Base-by-base conservation (phyloP, 2,113 vertebrate genomes). In the Hiodon tergisus region DNA sequence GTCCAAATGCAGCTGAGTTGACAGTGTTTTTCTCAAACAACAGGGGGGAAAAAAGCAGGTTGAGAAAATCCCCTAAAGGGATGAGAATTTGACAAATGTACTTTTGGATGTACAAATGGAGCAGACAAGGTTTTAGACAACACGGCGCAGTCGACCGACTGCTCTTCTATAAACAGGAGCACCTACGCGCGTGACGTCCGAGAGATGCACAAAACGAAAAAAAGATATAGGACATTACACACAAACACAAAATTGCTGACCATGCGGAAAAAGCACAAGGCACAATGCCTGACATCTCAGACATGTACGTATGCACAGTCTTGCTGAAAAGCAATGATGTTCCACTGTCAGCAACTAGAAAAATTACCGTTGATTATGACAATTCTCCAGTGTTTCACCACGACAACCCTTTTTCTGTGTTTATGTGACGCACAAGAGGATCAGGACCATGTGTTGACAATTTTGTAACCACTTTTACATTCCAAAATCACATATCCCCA, bases 1-100 rank as follows among this genome's bases (percentile, higher is more conserved):
- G 87, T 79, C 78, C 78, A 80, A 87, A 88, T 85, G 84, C 83
- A 79, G 69, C 83, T 72, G 78, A 82, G 83, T 82, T 82, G 78
- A 57, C 80, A 84, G 17, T 3, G 72, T 75, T 82, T 78, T 75
- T 81, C 46, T 50, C 47, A 63, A 76, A 76, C 69, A 67, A 73
- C 71, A 69, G 57, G 31, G 11, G 11, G 47, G 52, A 68, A 63
- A 67, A 63, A 68, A 71, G 50, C 48, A 47, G 3, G 47, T 59
- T 51, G 65, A 51, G 63, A 75, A 68, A 51, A 17, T 14, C 54
- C 46, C 46, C 14, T 16, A 7, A 67, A 68, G 47, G 31, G 14
- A 75, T 3, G 31, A 6, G 16, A 58, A 16, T 17, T 51, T 2
- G 46, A 46, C 16, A 74, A 5, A n/a, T 52, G 7, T 31, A 7